Evolutionary conservation across 2,113 vertebrate genomes (phyloP), one percentile per base, ranked within the genome.

Genomic region (Daphoenositta chrysoptera): DNA sequence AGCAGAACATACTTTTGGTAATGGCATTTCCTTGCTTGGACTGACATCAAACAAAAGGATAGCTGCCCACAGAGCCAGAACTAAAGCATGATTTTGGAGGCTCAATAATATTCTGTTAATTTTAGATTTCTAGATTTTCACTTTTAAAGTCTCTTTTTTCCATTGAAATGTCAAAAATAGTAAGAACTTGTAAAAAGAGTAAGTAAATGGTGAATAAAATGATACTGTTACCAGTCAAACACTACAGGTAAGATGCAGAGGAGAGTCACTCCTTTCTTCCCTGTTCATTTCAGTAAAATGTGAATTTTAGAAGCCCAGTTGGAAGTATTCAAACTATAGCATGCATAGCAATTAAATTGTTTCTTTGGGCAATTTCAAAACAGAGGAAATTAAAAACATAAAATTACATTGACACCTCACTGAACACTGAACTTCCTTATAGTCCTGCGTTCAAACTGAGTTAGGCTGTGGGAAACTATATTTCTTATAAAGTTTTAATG

Each of bases 331-430:
- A 57, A 88, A 85, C 11, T 10, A 68, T 58, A 89, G 20, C 30
- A 44, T 31, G 18, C 64, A 53, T 42, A 94, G 31, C 26, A 93
- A 93, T 94, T 94, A 81, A 82, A 76, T 75, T 78, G 72, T 75
- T 87, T 95, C 61, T 91, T 89, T 90, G 60, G 37, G 44, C 70
- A 30, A 24, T 89, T 96, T 94, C 57, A 85, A 87, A 91, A 53
- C 50, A 5, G 8, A 85, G 70, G 65, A 95, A 76, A 95, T 94
- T 79, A 96, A 94, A 95, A 87, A n/a, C 69, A 51, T 94, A 80
- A 85, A 87, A 51, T 79, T 92, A 51, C 58, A 63, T 73, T 93
- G 89, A 83, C 76, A 92, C 47, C 22, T 97, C 75, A 77, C 71
- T 95, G 73, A 79, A 48, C 78, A 54, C 40, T 79, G 54, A 92